A percentile compares a stretch with the other conserved stretches of the same genome.
Evolutionary conservation across 2,113 vertebrate genomes (phyloP).

Genomic region (Centropristis striata): DNA sequence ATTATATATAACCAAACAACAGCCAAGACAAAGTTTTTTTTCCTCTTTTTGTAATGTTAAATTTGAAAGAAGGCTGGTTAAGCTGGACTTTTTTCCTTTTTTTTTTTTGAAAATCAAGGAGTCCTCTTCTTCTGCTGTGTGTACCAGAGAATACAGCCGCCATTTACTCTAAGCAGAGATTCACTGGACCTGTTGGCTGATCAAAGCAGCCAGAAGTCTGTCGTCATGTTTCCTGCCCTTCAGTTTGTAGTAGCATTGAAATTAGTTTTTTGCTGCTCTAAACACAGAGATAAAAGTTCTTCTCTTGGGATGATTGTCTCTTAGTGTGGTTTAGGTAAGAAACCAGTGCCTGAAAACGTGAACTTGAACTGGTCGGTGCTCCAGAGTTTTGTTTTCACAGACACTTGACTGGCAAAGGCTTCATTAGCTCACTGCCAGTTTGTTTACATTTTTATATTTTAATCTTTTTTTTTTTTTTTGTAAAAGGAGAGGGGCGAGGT

Average conservation of each 20-base stretch:
- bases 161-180: background rate
- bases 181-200: background rate
- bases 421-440: background rate
- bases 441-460: constrained; percentile 66
- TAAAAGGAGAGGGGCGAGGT: background rate
- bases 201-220: background rate
- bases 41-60: background rate
- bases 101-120: background rate
- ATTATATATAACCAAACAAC: background rate
- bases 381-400: constrained; percentile 5
- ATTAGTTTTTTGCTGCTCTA: background rate
- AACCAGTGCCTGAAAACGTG: constrained; percentile 52
- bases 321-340: background rate
- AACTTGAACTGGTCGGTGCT: no score
- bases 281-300: background rate
- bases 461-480: background rate
- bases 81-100: background rate
- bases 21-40: constrained; percentile 18
- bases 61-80: background rate
- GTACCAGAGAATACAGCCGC: background rate
- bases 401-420: background rate
- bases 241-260: background rate
- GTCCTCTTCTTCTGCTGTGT: background rate
- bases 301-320: no score
- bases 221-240: background rate